Evolutionary conservation across 2,113 vertebrate genomes (phyloP).

Genomic region (Scalopus aquaticus): DNA sequence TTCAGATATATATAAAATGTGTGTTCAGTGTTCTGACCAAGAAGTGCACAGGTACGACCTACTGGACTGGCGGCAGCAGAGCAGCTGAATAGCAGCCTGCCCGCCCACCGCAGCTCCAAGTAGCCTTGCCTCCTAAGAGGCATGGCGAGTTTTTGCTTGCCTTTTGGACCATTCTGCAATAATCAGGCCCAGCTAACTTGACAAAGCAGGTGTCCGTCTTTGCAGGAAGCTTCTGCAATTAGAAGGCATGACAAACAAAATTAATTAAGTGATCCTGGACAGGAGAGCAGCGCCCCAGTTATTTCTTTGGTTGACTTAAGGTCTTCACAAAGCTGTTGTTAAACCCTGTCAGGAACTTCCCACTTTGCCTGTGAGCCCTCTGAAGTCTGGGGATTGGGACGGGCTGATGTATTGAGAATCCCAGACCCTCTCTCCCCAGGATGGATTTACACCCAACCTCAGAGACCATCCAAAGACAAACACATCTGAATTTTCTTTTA

Average conservation of each 20-base stretch:
- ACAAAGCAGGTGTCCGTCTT: not conserved
- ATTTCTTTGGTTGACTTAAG: fast-evolving
- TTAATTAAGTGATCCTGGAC: not conserved
- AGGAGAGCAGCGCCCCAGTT: not conserved
- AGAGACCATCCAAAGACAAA: conserved; percentile 1
- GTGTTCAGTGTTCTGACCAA: not conserved
- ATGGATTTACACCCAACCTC: not conserved
- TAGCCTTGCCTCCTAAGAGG: not conserved
- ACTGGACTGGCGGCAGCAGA: not conserved
- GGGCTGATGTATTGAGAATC: not conserved
- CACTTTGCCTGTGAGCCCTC: not conserved
- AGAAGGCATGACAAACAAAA: not conserved
- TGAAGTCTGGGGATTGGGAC: not conserved
- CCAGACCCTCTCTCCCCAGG: not conserved
- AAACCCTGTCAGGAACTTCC: not conserved
- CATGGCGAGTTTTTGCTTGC: not conserved
- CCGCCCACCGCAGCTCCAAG: fast-evolving
- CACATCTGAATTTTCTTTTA: conserved; percentile 47
- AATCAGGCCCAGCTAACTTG: not conserved
- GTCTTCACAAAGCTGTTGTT: not conserved
- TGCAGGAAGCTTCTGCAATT: not conserved
- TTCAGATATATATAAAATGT: not conserved
- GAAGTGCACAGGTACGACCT: not conserved
- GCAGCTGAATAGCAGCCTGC: fast-evolving
- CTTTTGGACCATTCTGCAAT: not conserved